These are phyloP conservation scores for Arothron firmamentum DNA, from an alignment of 2,113 vertebrate genomes.

Conservation along the genomic window DNA sequence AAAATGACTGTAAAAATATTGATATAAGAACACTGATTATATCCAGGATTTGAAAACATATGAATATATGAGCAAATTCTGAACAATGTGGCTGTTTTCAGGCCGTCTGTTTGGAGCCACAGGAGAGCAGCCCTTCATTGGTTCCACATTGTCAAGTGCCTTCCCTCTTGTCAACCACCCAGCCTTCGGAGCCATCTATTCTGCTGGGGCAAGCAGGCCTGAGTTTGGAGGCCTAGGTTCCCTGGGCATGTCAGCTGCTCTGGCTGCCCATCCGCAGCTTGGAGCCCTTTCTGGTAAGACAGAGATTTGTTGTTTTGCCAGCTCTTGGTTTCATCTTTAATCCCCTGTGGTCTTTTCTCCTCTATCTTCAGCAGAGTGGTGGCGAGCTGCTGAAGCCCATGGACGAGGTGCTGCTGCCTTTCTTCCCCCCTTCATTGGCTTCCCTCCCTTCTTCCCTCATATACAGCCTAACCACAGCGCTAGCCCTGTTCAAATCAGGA, in stretches of 20 bases:
- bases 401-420: conserved; percentile 83
- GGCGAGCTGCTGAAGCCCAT: conserved; percentile 86
- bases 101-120: conserved; percentile 85
- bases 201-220: conserved; percentile 80
- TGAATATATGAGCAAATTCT: conserved; percentile 44
- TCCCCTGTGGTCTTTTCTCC: background rate
- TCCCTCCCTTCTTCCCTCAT: conserved; percentile 89
- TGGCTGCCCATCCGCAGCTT: conserved; percentile 86
- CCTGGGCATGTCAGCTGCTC: conserved; percentile 85
- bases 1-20: too few relatives aligned
- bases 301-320: conserved; percentile 5
- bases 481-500: conserved; percentile 83
- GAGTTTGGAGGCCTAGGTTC: conserved; percentile 90
- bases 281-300: conserved; percentile 85
- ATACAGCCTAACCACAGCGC: conserved; percentile 86
- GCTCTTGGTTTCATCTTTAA: conserved; percentile 4
- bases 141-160: conserved; percentile 87
- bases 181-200: conserved; percentile 82
- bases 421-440: conserved; percentile 89
- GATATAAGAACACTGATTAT: too few relatives aligned
- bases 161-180: conserved; percentile 89
- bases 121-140: conserved; percentile 86
- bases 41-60: too few relatives aligned
- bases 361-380: conserved; percentile 84
- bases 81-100: conserved; percentile 45